Percentiles rank a stretch among this genome's conserved stretches.
These are phyloP conservation scores for Pogoniulus pusillus DNA, from an alignment of 2,797 vertebrate genomes.

Conservation along the genomic window DNA sequence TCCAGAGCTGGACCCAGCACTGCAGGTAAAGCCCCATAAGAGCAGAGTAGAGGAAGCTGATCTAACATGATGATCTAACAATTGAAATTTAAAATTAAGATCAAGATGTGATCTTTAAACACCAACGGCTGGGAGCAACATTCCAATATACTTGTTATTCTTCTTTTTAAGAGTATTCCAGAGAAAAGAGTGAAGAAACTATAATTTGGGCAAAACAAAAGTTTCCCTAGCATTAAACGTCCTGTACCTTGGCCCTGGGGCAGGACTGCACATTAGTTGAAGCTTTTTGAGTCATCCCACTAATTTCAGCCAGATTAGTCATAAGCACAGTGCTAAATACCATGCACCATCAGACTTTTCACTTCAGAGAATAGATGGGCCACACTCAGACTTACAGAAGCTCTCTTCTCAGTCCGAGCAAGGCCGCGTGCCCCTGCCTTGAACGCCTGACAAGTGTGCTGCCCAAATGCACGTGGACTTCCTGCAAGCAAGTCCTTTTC, in stretches of 20 bases:
- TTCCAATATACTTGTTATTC: not conserved
- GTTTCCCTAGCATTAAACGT: not conserved
- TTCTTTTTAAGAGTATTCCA: not conserved
- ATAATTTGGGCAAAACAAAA: not conserved
- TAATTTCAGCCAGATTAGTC: slow-evolving; percentile 26
- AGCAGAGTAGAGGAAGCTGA: too few relatives aligned
- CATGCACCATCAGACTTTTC: not conserved
- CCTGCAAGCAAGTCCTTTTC: not conserved
- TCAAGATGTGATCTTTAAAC: not conserved
- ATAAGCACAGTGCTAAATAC: not conserved
- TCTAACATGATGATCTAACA: not conserved
- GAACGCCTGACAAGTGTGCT: not conserved
- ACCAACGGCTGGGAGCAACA: not conserved
- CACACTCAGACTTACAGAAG: not conserved
- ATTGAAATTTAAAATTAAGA: not conserved
- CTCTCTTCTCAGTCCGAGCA: not conserved
- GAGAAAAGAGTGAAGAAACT: not conserved
- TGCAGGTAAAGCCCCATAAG: too few relatives aligned
- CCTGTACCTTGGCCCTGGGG: not conserved
- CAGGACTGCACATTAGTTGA: not conserved
- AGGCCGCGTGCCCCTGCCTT: not conserved
- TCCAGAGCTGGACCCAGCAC: too few relatives aligned
- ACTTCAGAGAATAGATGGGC: not conserved
- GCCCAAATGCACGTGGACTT: not conserved
- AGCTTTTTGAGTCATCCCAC: slow-evolving; percentile 13